Conservation (phyloP, 2,888 invertebrate species). For the Achlya flavicornis region DNA sequence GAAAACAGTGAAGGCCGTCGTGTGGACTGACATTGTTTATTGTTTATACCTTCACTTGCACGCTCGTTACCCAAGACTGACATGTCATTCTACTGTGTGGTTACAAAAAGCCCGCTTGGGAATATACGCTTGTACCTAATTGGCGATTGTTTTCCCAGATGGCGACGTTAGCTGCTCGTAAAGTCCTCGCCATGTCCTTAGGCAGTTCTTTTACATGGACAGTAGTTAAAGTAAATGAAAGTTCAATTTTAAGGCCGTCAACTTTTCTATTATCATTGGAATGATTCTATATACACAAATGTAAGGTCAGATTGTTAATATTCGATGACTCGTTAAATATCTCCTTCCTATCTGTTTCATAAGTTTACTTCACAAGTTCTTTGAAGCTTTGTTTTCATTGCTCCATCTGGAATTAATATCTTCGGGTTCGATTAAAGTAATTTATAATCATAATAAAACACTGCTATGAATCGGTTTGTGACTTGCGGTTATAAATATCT, state of each 20-base stretch:
- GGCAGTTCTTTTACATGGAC: conserved; percentile 13
- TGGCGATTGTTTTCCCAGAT: conserved; percentile 53
- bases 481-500: neutral
- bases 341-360: neutral
- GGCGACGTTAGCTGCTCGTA: conserved; percentile 29
- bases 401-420: too few species aligned
- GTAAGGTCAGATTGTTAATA: neutral
- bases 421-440: neutral
- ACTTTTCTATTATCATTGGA: neutral
- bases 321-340: too few species aligned
- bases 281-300: neutral
- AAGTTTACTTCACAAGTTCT: neutral
- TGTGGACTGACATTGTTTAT: conserved; percentile 66
- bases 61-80: conserved; percentile 56
- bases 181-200: conserved; percentile 12
- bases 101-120: conserved; percentile 53
- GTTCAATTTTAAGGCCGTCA: neutral
- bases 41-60: conserved; percentile 59
- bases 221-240: neutral
- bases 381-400: neutral
- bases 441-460: neutral
- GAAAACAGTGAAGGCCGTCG: conserved; percentile 40
- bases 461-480: neutral
- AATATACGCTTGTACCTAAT: conserved; percentile 49
- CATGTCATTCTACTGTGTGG: conserved; percentile 41